Evolutionary conservation across 2,797 vertebrate genomes (phyloP).

Genomic region (Heteromormyrus szaboi): DNA sequence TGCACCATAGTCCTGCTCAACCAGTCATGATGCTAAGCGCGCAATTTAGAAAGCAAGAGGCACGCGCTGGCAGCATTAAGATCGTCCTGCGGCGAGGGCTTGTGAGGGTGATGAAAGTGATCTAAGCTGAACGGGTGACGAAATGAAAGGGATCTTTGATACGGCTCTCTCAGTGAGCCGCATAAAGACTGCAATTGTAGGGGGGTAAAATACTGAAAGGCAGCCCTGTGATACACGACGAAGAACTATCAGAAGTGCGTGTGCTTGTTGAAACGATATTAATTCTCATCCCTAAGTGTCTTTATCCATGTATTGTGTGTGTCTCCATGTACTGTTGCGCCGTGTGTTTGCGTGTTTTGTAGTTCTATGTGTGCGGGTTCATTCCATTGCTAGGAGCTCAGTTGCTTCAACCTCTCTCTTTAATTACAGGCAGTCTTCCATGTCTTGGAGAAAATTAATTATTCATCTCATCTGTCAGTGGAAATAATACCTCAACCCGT

Average conservation of each 20-base stretch:
- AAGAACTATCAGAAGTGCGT: slow-evolving; percentile 38
- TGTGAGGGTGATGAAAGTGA: slow-evolving; percentile 26
- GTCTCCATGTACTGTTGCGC: not conserved
- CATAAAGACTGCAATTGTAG: slow-evolving; percentile 69
- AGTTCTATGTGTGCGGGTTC: not conserved
- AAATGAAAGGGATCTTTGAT: slow-evolving; percentile 62
- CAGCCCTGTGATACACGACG: slow-evolving; percentile 63
- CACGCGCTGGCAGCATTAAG: slow-evolving; percentile 28
- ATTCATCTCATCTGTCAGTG: slow-evolving; percentile 57
- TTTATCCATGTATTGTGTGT: slow-evolving; percentile 12
- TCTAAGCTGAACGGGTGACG: slow-evolving; percentile 41
- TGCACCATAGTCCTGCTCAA: not conserved
- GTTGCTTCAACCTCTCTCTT: slow-evolving; percentile 55
- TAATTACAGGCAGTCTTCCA: slow-evolving; percentile 59
- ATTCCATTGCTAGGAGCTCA: slow-evolving; percentile 68
- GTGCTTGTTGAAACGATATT: not conserved
- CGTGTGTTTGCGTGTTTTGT: slow-evolving; percentile 37
- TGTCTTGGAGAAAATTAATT: slow-evolving; percentile 59
- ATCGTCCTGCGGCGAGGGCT: not conserved
- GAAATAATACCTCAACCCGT: slow-evolving; percentile 42
- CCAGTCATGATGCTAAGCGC: slow-evolving; percentile 22
- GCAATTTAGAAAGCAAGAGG: slow-evolving; percentile 39
- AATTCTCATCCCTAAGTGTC: slow-evolving; percentile 1
- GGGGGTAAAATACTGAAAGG: slow-evolving; percentile 78
- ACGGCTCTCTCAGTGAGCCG: slow-evolving; percentile 26